A percentile compares a stretch with the other conserved stretches of the same genome.
Conservation (phyloP, 1,140 invertebrate species). For the Polypedilum vanderplanki region DNA sequence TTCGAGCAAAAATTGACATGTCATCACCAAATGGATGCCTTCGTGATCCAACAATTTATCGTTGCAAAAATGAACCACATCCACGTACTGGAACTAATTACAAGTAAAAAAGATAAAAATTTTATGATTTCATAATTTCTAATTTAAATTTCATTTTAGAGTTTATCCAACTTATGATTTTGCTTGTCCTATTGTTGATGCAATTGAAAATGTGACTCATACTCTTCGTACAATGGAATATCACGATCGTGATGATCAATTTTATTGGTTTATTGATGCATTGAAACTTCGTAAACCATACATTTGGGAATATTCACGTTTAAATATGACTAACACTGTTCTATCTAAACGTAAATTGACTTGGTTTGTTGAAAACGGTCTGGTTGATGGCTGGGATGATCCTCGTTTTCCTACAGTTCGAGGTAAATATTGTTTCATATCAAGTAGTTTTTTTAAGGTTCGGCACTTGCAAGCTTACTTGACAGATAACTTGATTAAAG, state of each 20-base stretch:
- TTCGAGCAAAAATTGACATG: constrained; percentile 98
- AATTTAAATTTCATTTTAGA: constrained; percentile 51
- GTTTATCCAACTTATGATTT: constrained; percentile 99
- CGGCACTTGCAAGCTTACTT: too few species aligned
- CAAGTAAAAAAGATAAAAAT: constrained; percentile 59
- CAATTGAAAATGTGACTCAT: constrained; percentile 95
- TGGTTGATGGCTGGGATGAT: constrained; percentile 99
- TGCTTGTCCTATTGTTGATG: constrained; percentile 98
- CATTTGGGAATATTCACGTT: constrained; percentile 91
- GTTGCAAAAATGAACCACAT: constrained; percentile 95
- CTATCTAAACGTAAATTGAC: constrained; percentile 95
- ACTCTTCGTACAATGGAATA: constrained; percentile 97
- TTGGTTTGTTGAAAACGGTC: constrained; percentile 90
- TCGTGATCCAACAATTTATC: constrained; percentile 98
- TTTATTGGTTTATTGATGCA: constrained; percentile 92
- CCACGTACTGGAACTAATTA: constrained; percentile 90
- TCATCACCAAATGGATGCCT: constrained; percentile 91
- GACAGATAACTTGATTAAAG: too few species aligned
- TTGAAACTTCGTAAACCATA: constrained; percentile 80
- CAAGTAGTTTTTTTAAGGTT: too few species aligned
- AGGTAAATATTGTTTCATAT: too few species aligned
- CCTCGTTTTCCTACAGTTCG: constrained; percentile 97
- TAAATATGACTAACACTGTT: constrained; percentile 97
- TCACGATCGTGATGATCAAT: constrained; percentile 95
- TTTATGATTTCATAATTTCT: constrained; percentile 29